These are phyloP conservation scores for Harmothoe impar DNA, from an alignment of 2,888 invertebrate species.

Conservation along the genomic window DNA sequence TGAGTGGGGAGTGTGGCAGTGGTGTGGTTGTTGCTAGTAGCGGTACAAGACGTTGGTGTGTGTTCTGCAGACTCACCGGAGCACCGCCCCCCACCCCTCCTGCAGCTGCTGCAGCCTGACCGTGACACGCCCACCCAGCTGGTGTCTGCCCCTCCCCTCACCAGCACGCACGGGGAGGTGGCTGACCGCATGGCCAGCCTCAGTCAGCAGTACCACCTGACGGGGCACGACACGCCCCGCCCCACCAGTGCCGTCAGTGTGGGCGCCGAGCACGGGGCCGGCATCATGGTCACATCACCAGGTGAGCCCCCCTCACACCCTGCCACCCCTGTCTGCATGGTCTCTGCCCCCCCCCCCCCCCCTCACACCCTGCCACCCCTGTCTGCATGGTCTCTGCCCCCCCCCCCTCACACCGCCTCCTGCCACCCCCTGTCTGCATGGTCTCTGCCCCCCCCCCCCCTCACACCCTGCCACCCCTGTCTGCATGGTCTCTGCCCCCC, in stretches of 20 bases:
- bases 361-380: too few species aligned
- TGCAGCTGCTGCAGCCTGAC: slow-evolving; percentile 54
- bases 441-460: not conserved
- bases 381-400: not conserved
- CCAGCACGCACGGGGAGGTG: not conserved
- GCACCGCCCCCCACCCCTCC: slow-evolving; percentile 56
- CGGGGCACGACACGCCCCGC: not conserved
- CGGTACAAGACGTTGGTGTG: too few species aligned
- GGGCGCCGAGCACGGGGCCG: not conserved
- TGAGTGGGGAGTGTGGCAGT: too few species aligned
- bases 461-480: too few species aligned
- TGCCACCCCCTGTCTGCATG: not conserved
- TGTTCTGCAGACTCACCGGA: slow-evolving; percentile 55
- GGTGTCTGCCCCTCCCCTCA: not conserved
- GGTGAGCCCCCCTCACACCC: slow-evolving; percentile 1
- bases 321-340: not conserved
- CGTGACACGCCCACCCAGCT: slow-evolving; percentile 56
- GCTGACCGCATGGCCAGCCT: not conserved
- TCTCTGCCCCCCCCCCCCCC: not conserved
- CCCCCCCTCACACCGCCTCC: not conserved
- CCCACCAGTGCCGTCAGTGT: not conserved
- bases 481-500: not conserved
- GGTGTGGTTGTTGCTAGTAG: too few species aligned
- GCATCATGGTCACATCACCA: slow-evolving; percentile 53
- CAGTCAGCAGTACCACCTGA: not conserved